These are phyloP conservation scores for Ptilodon capucinus DNA, from an alignment of 2,888 invertebrate genomes.

Conservation along the genomic window DNA sequence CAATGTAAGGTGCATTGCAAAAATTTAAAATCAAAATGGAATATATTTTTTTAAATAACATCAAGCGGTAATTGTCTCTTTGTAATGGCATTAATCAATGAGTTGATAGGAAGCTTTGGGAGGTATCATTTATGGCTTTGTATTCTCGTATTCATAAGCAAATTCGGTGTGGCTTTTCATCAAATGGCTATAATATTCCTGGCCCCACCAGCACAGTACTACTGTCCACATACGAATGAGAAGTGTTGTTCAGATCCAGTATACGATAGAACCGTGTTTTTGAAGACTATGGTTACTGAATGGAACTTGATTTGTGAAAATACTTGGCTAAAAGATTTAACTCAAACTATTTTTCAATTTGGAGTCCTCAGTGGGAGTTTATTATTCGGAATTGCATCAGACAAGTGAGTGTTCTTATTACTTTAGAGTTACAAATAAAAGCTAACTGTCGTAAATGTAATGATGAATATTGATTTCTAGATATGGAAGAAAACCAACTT, in stretches of 20 bases:
- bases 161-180: conserved; percentile 78
- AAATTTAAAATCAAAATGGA: not conserved
- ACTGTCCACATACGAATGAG: conserved; percentile 47
- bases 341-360: conserved; percentile 88
- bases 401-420: conserved; percentile 82
- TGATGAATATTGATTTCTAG: conserved; percentile 64
- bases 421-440: not conserved
- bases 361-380: conserved; percentile 88
- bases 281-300: conserved; percentile 87
- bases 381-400: conserved; percentile 86
- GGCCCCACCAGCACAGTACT: conserved; percentile 62
- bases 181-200: conserved; percentile 78
- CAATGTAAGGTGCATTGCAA: not conserved
- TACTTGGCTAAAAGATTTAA: conserved; percentile 84
- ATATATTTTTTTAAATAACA: not conserved
- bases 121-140: conserved; percentile 46
- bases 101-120: conserved; percentile 59
- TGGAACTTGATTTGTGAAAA: conserved; percentile 88
- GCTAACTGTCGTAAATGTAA: not conserved
- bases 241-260: conserved; percentile 78
- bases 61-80: conserved; percentile 10
- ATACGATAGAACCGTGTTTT: conserved; percentile 84
- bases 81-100: conserved; percentile 59
- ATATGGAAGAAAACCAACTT: conserved; percentile 87
- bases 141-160: conserved; percentile 63